Base-by-base conservation (phyloP, 1,140 invertebrate species). In the Brachionus plicatilis region DNA sequence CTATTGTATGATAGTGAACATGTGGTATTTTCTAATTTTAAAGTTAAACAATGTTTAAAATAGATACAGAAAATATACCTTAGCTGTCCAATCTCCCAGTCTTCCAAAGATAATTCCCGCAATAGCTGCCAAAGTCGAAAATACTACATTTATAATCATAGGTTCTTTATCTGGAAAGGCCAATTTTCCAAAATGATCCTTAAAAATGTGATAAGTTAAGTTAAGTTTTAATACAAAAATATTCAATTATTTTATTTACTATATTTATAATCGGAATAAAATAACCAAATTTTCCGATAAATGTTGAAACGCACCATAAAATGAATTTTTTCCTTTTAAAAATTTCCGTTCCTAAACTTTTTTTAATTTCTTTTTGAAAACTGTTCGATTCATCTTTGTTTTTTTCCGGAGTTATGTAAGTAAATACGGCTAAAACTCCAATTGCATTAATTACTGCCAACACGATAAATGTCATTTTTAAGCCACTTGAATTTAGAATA, bases 261-360 rank as follows among this genome's bases (percentile, higher is more conserved):
- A 82, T 60, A 68, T 82, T 82, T 9, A 82, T 37, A 27, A 82
- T 68, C 6, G 79, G 79, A 27, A 82, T 82, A 41, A 65, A 68
- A 47, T 82, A 82, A 6, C 79, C 79, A 24, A 82, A 60, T 43
- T 45, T 65, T 60, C 53, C 79, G 4, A 82, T 65, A 45, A 65
- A 60, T 27, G 50, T 45, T 41, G 53, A 9, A 20, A 82, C 3
- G 29, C 79, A 82, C 79, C 79, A 82, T 20, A 82, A 27, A 24
- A 65, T 29, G 6, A 82, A 82, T 27, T 82, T 82, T 68, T 82
- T 82, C 9, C 43, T 60, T 7, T 45, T 41, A 4, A 82, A 82
- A 27, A 82, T 37, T 41, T 60, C 79, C 1, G 33, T 43, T 20
- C 79, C 79, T 2, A 82, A 65, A 17, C 79, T 82, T 12, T 65